phyloP scores from a whole-genome alignment of 1,140 invertebrate genomes.

The Drosophila sp. region DNA sequence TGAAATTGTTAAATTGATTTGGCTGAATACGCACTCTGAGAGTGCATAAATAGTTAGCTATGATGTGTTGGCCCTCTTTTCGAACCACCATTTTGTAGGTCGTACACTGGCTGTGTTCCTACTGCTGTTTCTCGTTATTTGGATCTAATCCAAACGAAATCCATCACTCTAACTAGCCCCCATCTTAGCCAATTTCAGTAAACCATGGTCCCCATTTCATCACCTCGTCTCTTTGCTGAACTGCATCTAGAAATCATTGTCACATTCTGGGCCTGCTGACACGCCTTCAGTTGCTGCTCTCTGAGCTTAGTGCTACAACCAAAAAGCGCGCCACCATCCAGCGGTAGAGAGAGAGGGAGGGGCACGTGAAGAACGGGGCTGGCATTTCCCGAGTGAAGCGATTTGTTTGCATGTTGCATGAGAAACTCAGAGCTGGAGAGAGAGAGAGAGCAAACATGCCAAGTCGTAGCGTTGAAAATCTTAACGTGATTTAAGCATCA shows the following conservation, averaged over 20 bases:
- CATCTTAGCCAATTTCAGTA: slow-evolving; percentile 1
- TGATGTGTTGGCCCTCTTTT: too few species aligned
- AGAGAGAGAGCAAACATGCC: slow-evolving; percentile 21
- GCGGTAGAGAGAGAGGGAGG: neutral
- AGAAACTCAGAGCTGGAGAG: neutral
- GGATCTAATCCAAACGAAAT: slow-evolving; percentile 1
- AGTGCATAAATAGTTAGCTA: slow-evolving; percentile 1
- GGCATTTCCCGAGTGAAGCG: slow-evolving; percentile 9
- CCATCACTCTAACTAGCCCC: slow-evolving; percentile 7
- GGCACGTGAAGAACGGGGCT: neutral
- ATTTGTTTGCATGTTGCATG: slow-evolving; percentile 23
- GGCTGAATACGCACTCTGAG: neutral
- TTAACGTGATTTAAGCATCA: slow-evolving; percentile 28
- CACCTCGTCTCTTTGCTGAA: neutral
- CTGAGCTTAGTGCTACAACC: slow-evolving; percentile 5
- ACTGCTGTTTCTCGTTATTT: neutral
- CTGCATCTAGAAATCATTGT: slow-evolving; percentile 17
- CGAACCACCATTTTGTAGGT: too few species aligned
- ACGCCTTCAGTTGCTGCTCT: slow-evolving; percentile 10
- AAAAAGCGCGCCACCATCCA: slow-evolving; percentile 11
- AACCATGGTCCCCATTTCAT: slow-evolving; percentile 6
- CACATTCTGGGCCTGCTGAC: slow-evolving; percentile 12
- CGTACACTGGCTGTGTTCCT: neutral
- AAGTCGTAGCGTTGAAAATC: slow-evolving; percentile 24
- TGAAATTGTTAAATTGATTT: neutral